phyloP scores from a whole-genome alignment of 2,797 vertebrate genomes.

The Alfaro cultratus region DNA sequence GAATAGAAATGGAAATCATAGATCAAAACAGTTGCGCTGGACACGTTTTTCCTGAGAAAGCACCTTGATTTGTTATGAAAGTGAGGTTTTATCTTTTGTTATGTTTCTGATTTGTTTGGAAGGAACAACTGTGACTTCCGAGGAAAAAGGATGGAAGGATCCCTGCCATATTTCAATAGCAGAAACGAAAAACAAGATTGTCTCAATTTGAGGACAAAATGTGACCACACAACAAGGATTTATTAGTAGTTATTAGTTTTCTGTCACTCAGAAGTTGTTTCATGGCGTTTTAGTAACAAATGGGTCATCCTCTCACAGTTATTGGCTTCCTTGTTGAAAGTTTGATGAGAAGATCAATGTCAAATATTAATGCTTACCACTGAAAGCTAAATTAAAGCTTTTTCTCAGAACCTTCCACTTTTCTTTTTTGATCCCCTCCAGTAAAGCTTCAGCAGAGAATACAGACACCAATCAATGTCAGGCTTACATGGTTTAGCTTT shows the following conservation, averaged over 20 bases:
- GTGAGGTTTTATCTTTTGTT: slow-evolving; percentile 12
- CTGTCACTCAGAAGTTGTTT: slow-evolving; percentile 14
- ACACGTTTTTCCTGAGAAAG: slow-evolving; percentile 25
- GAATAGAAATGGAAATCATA: slow-evolving; percentile 51
- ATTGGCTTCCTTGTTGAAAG: slow-evolving; percentile 15
- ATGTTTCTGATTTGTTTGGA: slow-evolving; percentile 20
- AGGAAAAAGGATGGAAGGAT: background rate
- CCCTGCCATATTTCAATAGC: background rate
- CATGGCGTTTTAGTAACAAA: slow-evolving; percentile 18
- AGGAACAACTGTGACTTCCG: slow-evolving; percentile 6
- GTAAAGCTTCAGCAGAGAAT: background rate
- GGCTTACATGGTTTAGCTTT: slow-evolving; percentile 6
- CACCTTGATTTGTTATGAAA: slow-evolving; percentile 38
- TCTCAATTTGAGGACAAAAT: slow-evolving; percentile 4
- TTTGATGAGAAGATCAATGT: slow-evolving; percentile 19
- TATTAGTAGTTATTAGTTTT: slow-evolving; percentile 29
- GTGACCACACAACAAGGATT: background rate
- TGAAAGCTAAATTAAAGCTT: slow-evolving; percentile 27
- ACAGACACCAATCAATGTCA: background rate
- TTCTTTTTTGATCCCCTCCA: background rate
- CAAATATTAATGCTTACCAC: slow-evolving; percentile 23
- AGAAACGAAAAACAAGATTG: background rate
- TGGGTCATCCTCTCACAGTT: slow-evolving; percentile 13
- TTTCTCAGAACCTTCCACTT: slow-evolving; percentile 15
- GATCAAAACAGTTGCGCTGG: slow-evolving; percentile 40